These are phyloP conservation scores for Heteromyza rotundicornis DNA, from an alignment of 2,888 invertebrate genomes.

Conservation along the genomic window DNA sequence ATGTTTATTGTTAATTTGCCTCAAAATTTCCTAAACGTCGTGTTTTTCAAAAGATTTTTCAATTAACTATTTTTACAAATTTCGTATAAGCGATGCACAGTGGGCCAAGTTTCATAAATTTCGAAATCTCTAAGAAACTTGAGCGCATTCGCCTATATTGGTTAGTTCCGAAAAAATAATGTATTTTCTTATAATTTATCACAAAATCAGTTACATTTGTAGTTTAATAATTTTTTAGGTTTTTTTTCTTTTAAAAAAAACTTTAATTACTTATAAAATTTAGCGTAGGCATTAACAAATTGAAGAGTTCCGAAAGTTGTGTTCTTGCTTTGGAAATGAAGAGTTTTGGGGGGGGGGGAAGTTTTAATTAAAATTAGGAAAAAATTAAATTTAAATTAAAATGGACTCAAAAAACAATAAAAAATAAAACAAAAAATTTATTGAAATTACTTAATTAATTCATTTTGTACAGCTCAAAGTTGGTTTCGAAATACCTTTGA, in stretches of 20 bases:
- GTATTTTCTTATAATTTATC: slow-evolving; percentile 53
- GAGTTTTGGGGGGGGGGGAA: too few species aligned
- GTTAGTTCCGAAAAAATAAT: slow-evolving; percentile 52
- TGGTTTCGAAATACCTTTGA: not conserved
- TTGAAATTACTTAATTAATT: slow-evolving; percentile 3
- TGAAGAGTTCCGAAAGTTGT: slow-evolving; percentile 50
- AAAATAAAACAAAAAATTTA: slow-evolving; percentile 14
- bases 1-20: slow-evolving; percentile 61
- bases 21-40: slow-evolving; percentile 57
- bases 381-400: slow-evolving; percentile 23
- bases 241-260: slow-evolving; percentile 20
- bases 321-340: slow-evolving; percentile 31
- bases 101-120: slow-evolving; percentile 10
- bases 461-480: slow-evolving; percentile 10
- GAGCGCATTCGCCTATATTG: slow-evolving; percentile 42
- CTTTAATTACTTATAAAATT: slow-evolving; percentile 45
- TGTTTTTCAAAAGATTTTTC: slow-evolving; percentile 34
- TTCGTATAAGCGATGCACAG: slow-evolving; percentile 43
- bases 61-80: slow-evolving; percentile 56
- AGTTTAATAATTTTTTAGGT: slow-evolving; percentile 46
- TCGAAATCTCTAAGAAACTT: too few species aligned
- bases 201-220: slow-evolving; percentile 64
- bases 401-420: slow-evolving; percentile 22
- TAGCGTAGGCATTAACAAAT: slow-evolving; percentile 61
- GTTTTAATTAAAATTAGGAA: slow-evolving; percentile 24